Base-by-base conservation (phyloP, 2,888 invertebrate species). In the Barypeithes pellucidus region DNA sequence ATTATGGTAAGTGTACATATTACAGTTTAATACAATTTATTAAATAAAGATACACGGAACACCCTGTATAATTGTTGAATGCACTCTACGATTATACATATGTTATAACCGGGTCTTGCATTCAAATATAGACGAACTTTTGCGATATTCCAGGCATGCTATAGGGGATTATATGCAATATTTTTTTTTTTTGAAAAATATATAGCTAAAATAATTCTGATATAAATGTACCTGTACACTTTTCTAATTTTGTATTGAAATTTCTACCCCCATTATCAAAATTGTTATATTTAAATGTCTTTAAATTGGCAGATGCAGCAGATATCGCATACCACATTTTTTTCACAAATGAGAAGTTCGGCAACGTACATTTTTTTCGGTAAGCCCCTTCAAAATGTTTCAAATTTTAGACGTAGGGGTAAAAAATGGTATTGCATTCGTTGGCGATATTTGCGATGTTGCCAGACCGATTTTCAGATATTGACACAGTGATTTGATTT, bases 171-270 rank as follows among this genome's bases (percentile, higher is more conserved):
- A 52, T 50, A 52, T 61, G 61, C 68, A 68, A 68, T 68, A 68
- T 61, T 33, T 61, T 54, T n/a, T n/a, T 36, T 29, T 60, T 22
- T n/a, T 24, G 12, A 41, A 45, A 52, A 33, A 63, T 43, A 50
- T 50, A 20, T 50, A 50, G 3, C 33, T 50, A 62, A 8, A 54
- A 54, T 24, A 14, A 33, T 33, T 33, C 12, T 33, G 14, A 29
- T 18, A 47, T 36, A 50, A 29, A 50, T 11, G 65, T 65, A 71
- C 71, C 71, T 71, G 71, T 65, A 63, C 65, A 8, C 29, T 71
- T 65, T 59, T 71, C 47, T 39, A 71, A 62, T 71, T 71, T 71
- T 71, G 52, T 63, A 70, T 57, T 8, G 18, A 70, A 41, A 52
- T 43, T 63, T 63, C 33, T 63, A 70, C 41, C 50, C 50, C 36